phyloP scores from a whole-genome alignment of 1,140 invertebrate genomes.

The Lineus longissimus region DNA sequence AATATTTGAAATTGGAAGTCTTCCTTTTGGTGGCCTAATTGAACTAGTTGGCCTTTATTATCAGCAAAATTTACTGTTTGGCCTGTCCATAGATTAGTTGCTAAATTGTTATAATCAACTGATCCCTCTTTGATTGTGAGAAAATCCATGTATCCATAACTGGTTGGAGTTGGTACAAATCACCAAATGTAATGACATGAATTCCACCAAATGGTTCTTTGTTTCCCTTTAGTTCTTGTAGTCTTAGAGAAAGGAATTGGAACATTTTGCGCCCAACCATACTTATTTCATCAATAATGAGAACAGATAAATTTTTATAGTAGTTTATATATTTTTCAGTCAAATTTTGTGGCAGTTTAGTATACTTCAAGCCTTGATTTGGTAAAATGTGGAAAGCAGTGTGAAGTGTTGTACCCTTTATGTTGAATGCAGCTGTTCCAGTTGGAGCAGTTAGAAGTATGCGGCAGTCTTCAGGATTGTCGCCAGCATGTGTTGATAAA shows the following conservation, averaged over 20 bases:
- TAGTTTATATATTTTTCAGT: too few relatives aligned
- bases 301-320: slow-evolving; percentile 11
- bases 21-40: too few relatives aligned
- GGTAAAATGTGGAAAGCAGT: slow-evolving; percentile 2
- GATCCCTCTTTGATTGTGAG: not conserved
- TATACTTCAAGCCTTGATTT: slow-evolving; percentile 3
- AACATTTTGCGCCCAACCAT: slow-evolving; percentile 22
- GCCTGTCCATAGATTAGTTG: slow-evolving; percentile 10
- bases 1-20: not conserved
- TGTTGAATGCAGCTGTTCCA: slow-evolving; percentile 12
- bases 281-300: slow-evolving; percentile 23
- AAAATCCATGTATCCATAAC: slow-evolving; percentile 1
- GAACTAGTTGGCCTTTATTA: too few relatives aligned
- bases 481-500: slow-evolving; percentile 2
- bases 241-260: slow-evolving; percentile 13
- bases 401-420: slow-evolving; percentile 13
- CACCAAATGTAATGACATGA: not conserved
- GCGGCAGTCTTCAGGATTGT: slow-evolving; percentile 14
- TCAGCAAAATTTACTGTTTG: too few relatives aligned
- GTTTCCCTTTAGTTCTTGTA: slow-evolving; percentile 4
- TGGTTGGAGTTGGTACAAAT: slow-evolving; percentile 5
- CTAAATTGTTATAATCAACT: not conserved
- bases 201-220: not conserved
- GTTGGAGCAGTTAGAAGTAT: slow-evolving; percentile 17
- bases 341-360: too few relatives aligned